Base-by-base conservation (phyloP, 1,140 invertebrate genomes). In the Bacillus rossius region DNA sequence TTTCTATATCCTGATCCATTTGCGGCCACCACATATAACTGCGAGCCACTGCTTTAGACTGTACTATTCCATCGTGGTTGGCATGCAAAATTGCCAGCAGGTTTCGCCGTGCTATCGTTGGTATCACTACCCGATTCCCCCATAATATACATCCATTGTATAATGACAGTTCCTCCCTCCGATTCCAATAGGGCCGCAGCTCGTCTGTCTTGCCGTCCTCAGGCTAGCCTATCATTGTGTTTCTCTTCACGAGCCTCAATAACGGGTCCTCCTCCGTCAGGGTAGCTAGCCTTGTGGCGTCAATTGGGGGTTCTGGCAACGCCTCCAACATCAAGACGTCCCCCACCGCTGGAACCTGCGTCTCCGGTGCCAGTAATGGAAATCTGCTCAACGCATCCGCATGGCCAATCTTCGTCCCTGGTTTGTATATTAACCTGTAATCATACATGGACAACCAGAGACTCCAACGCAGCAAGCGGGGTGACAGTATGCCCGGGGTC, bases 21-120 rank as follows among this genome's bases (percentile, higher is more conserved):
- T 67, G 64, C 25, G 71, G 70, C 77, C 76, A 81, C 67, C 69
- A 80, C 1, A 75, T 61, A 52, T 73, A 72, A 2, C 56, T 65
- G 0, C 77, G 56, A 4, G 76, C 71, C 4, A 71, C 40, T 8
- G 52, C 26, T 58, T 79, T 79, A 64, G 75, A 77, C 47, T 71
- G 66, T 3, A 72, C 66, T 5, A 77, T 73, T 1, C 77, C 74
- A 34, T 70, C 61, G 62, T 80, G 75, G 10, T 64, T 63, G 1
- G 43, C 40, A 63, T 79, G 77, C 23, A 79, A 65, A 47, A 69
- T 62, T 16, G 65, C 19, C 14, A 76, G 53, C 8, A 71, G 53
- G 16, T 38, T 17, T 40, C 40, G 29, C n/a, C 48, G 63, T 8
- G 68, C 42, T 37, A 37, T 51, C 16, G 38, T 8, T 2, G 72